phyloP scores from a whole-genome alignment of 2,113 vertebrate genomes.

The Heterotilapia buettikoferi region DNA sequence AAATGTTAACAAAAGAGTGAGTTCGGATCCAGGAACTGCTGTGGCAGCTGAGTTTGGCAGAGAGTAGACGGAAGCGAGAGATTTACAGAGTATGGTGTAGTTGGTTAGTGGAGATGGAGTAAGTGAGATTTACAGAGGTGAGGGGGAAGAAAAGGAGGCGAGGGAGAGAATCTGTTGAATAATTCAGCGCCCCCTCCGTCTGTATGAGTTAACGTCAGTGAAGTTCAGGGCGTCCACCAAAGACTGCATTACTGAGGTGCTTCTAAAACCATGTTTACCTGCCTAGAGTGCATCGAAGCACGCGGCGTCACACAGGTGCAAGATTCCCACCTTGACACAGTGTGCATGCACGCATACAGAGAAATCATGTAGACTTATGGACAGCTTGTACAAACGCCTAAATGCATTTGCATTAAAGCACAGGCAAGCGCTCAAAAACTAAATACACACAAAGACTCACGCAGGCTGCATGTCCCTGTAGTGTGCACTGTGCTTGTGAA shows the following conservation, averaged over 20 bases:
- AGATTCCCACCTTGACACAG: not conserved
- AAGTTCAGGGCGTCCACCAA: constrained; percentile 48
- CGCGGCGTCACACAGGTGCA: not conserved
- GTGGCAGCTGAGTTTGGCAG: not conserved
- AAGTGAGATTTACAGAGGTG: constrained; percentile 49
- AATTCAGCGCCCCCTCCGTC: constrained; percentile 71
- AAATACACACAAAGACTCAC: constrained; percentile 17
- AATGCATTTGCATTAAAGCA: not conserved
- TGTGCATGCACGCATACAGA: not conserved
- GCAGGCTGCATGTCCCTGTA: constrained; percentile 28
- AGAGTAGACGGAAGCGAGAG: constrained; percentile 13
- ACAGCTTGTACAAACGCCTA: not conserved
- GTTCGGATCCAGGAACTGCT: not conserved
- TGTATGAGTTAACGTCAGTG: constrained; percentile 67
- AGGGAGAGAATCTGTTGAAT: constrained; percentile 64
- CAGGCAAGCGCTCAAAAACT: not conserved
- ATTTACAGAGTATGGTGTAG: constrained; percentile 18
- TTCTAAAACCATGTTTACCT: constrained; percentile 26
- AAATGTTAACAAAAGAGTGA: not conserved
- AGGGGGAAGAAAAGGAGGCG: constrained; percentile 24
- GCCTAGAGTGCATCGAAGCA: not conserved
- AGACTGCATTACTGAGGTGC: constrained; percentile 23
- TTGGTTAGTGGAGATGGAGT: constrained; percentile 27
- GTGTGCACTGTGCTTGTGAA: constrained; percentile 56
- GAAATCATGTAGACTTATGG: not conserved